A percentile compares a stretch with the other conserved stretches of the same genome.
These are phyloP conservation scores for Monopis laevigella DNA, from an alignment of 2,888 invertebrate species.

Conservation along the genomic window DNA sequence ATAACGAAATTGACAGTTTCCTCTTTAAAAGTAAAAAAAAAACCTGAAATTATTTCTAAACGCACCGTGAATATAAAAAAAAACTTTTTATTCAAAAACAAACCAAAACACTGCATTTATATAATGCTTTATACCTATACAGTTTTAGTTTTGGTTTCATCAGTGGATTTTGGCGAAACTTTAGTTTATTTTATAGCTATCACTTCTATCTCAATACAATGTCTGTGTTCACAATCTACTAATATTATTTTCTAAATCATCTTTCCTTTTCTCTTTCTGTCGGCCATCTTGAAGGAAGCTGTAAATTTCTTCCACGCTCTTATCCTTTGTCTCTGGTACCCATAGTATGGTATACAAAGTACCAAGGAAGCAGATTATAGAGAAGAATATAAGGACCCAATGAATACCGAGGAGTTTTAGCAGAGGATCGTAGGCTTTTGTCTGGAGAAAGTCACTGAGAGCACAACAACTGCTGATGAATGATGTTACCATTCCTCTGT, in stretches of 20 bases:
- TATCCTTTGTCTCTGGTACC: constrained; percentile 56
- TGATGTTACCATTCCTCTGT: constrained; percentile 56
- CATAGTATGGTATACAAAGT: constrained; percentile 51
- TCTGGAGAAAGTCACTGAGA: constrained; percentile 54
- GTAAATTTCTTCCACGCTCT: constrained; percentile 51
- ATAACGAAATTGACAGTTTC: no score
- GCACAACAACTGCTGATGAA: constrained; percentile 52
- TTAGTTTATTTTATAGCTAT: no score
- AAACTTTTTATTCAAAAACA: no score
- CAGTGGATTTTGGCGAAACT: no score
- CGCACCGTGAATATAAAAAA: no score
- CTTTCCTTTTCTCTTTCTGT: constrained; percentile 49
- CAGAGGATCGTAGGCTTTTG: constrained; percentile 54
- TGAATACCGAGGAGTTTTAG: constrained; percentile 54
- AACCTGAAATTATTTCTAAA: no score
- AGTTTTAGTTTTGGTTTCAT: no score
- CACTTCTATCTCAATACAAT: not conserved
- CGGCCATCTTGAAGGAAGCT: constrained; percentile 42
- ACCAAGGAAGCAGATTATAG: constrained; percentile 49
- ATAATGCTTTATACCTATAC: no score
- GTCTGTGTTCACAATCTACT: not conserved
- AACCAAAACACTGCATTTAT: no score
- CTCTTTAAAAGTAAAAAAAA: no score
- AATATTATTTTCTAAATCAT: no score
- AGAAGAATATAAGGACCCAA: constrained; percentile 59